These are phyloP conservation scores for Orchestes rusci DNA, from an alignment of 2,888 invertebrate genomes.

Conservation along the genomic window DNA sequence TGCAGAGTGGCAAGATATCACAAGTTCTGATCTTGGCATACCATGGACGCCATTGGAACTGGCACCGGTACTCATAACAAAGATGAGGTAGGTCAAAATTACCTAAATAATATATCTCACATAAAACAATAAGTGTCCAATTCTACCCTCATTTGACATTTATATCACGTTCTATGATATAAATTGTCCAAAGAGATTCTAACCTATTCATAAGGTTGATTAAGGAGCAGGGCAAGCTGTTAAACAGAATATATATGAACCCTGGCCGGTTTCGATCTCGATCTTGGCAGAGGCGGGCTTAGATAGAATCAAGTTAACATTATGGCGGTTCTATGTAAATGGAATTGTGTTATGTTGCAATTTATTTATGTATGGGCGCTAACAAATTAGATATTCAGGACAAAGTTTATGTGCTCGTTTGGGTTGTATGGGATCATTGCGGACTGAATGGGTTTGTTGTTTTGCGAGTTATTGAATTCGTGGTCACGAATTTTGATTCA, in stretches of 20 bases:
- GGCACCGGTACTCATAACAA: slow-evolving; percentile 46
- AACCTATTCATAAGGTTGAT: slow-evolving; percentile 17
- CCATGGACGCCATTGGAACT: slow-evolving; percentile 44
- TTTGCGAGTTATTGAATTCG: too few relatives aligned
- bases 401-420: too few relatives aligned
- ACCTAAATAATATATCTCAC: not conserved
- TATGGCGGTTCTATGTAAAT: slow-evolving; percentile 8
- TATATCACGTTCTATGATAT: not conserved
- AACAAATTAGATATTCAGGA: too few relatives aligned
- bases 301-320: slow-evolving; percentile 7
- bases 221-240: slow-evolving; percentile 9
- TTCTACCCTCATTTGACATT: too few relatives aligned
- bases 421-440: too few relatives aligned
- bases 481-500: too few relatives aligned
- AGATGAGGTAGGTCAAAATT: slow-evolving; percentile 44
- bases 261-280: slow-evolving; percentile 1
- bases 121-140: slow-evolving; percentile 1
- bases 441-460: too few relatives aligned
- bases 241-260: slow-evolving; percentile 4
- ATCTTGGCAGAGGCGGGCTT: slow-evolving; percentile 6
- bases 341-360: not conserved
- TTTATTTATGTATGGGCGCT: too few relatives aligned
- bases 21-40: slow-evolving; percentile 43
- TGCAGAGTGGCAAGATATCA: slow-evolving; percentile 45
- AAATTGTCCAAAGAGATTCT: not conserved